Percentiles rank a stretch among this genome's conserved stretches.
Conservation (phyloP, 1,140 invertebrate genomes). For the Aculops lycopersici region DNA sequence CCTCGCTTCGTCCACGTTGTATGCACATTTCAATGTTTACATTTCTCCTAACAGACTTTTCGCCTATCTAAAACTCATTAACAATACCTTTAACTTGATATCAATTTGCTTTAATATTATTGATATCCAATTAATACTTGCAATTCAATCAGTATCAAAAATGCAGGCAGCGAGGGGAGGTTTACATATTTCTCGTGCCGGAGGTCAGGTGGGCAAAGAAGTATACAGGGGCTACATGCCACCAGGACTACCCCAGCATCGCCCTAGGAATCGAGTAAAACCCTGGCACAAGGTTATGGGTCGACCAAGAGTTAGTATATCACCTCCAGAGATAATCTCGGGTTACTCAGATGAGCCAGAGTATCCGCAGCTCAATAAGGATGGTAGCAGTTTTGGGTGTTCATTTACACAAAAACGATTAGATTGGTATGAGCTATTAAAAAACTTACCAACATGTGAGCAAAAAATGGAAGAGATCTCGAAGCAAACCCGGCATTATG, state of each 20-base stretch:
- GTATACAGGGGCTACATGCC: constrained; percentile 1
- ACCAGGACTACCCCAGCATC: constrained; percentile 3
- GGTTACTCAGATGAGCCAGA: constrained; percentile 1
- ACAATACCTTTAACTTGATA: too few relatives aligned
- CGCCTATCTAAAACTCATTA: too few relatives aligned
- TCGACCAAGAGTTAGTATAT: constrained; percentile 1
- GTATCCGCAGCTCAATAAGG: constrained; percentile 9
- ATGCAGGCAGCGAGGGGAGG: too few relatives aligned
- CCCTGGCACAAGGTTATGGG: constrained; percentile 3
- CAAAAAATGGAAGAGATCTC: constrained; percentile 48
- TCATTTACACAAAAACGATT: constrained; percentile 10
- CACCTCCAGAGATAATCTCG: background rate
- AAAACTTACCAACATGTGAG: constrained; percentile 31
- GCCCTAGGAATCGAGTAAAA: constrained; percentile 2
- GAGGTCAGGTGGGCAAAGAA: too few relatives aligned
- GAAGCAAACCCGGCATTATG: constrained; percentile 37
- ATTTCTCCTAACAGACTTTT: too few relatives aligned
- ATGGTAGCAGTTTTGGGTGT: background rate
- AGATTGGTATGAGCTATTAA: constrained; percentile 24
- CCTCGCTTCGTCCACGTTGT: too few relatives aligned
- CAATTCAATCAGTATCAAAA: too few relatives aligned
- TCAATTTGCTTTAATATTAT: too few relatives aligned
- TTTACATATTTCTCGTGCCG: too few relatives aligned
- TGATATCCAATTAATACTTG: too few relatives aligned
- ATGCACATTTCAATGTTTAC: too few relatives aligned